Evolutionary conservation across 2,888 invertebrate genomes (phyloP), one percentile per base, ranked within the genome.

Genomic region (Rugalucina vietnamica): DNA sequence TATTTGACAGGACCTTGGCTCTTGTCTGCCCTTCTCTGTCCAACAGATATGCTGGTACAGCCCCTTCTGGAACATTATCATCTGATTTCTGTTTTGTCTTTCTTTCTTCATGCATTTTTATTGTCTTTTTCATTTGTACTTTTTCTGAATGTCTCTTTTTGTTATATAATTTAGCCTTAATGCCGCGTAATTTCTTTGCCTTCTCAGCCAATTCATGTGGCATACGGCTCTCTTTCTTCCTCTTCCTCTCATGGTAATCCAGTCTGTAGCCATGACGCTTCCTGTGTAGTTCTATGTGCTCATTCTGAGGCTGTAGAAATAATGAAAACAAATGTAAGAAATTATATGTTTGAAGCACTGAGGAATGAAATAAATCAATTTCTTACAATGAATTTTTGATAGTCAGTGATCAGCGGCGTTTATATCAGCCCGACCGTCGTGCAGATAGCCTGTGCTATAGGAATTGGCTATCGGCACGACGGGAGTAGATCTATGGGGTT

Each of bases 121-220:
- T 98, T 81, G 98, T 99, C 96, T 99, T 99, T 95, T 99, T 99
- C 97, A 99, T 99, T 95, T 99, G 99, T 88, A 99, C 98, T 96
- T 99, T 99, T 95, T 99, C 99, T 96, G 98, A 97, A 93, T 98
- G 97, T 8, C 99, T 97, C 95, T 99, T 97, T 94, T 99, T 99
- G 95, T 99, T 99, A 95, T 97, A 99, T 81, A 99, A 96, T 95
- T 99, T 99, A 0, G 99, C 99, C 95, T 99, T 99, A 92, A 99
- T 97, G 88, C 99, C 99, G 82, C 99, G 96, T 69, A 99, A 96
- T 93, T 97, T 98, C 90, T 97, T 97, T 0, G 99, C 99, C 93
- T 98, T 97, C 91, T 98, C 97, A 0, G 99, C 97, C 70, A 97
- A 96, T 93, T 98, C 97, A 95, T 99, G 98, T 0, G 98, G 98